These are phyloP conservation scores for Lepus timidus DNA, from an alignment of 2,113 vertebrate genomes.

Conservation along the genomic window DNA sequence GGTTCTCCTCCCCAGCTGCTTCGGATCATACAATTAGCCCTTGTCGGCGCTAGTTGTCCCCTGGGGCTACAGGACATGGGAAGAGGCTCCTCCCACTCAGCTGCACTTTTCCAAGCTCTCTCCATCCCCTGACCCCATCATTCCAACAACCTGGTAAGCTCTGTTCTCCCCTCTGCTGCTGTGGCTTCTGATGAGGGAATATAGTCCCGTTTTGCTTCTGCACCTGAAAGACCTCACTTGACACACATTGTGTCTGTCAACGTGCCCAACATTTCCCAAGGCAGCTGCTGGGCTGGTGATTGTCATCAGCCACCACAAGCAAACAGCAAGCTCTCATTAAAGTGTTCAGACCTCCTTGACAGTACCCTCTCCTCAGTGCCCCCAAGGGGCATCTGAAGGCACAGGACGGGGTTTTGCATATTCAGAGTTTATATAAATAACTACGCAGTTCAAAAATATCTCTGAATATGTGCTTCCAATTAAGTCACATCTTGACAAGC, in stretches of 20 bases:
- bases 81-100: not conserved
- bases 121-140: accelerated
- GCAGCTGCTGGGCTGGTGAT: not conserved
- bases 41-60: not conserved
- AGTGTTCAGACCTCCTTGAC: not conserved
- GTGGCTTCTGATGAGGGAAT: not conserved
- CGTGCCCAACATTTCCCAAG: not conserved
- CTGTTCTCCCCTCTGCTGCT: not conserved
- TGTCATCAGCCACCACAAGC: not conserved
- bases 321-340: not conserved
- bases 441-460: not conserved
- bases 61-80: not conserved
- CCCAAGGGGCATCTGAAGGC: not conserved
- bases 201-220: not conserved
- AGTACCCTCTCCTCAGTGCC: not conserved
- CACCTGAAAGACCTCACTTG: not conserved
- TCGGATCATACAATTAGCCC: not conserved
- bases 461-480: conserved; percentile 61
- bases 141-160: not conserved
- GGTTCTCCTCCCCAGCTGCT: not conserved
- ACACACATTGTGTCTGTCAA: not conserved
- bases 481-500: conserved; percentile 69
- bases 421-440: conserved; percentile 61
- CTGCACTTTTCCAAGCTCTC: too few relatives aligned
- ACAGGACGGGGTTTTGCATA: not conserved